Conservation (phyloP, 2,797 vertebrate species). For the Calcarius lapponicus region DNA sequence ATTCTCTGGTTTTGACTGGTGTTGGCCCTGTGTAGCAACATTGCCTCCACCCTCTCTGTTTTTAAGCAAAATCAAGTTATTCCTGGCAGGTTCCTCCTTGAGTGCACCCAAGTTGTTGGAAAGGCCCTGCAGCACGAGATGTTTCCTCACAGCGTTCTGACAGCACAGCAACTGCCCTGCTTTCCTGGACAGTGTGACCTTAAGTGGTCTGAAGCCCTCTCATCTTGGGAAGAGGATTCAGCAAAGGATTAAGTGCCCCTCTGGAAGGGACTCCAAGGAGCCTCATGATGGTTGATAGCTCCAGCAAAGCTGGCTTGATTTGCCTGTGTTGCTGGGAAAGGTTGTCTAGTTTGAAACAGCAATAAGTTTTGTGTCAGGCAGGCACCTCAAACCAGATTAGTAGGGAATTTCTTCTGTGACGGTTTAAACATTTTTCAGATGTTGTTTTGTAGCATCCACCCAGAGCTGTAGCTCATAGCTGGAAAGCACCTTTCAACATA, state of each 20-base stretch:
- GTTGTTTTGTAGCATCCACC: neutral
- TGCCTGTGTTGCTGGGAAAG: neutral
- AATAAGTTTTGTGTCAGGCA: neutral
- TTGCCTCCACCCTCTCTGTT: neutral
- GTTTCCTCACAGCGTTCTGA: neutral
- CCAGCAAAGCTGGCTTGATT: neutral
- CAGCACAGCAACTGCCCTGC: neutral
- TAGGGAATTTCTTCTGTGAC: accelerated
- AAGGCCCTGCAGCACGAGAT: accelerated
- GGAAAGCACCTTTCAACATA: neutral
- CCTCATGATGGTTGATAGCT: neutral
- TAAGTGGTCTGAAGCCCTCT: accelerated
- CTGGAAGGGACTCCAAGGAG: neutral
- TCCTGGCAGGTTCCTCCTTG: neutral
- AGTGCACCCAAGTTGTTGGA: neutral
- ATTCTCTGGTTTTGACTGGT: neutral
- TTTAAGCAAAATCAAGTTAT: neutral
- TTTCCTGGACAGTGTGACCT: neutral
- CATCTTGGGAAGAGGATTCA: neutral
- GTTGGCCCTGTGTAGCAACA: neutral
- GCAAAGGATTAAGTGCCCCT: neutral
- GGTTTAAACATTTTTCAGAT: neutral
- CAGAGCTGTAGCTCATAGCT: neutral
- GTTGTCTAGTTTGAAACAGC: neutral
- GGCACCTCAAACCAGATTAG: neutral